phyloP scores from a whole-genome alignment of 2,797 vertebrate genomes.

The Girardinus metallicus region DNA sequence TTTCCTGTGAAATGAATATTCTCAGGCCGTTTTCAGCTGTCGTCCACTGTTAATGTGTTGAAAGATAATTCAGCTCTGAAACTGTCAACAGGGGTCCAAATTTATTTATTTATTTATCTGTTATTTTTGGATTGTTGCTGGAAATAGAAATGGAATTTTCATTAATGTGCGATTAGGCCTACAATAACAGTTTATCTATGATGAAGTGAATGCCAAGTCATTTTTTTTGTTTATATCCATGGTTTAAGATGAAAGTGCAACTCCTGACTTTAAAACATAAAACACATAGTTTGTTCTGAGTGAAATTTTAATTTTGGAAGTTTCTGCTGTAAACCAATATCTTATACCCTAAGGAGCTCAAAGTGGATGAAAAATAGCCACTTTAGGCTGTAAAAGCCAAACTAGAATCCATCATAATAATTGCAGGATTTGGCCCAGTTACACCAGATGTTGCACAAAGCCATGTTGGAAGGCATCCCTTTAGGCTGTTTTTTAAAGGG shows the following conservation, averaged over 20 bases:
- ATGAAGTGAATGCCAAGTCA: background rate
- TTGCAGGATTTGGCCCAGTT: background rate
- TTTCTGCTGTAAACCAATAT: background rate
- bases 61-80: slow-evolving; percentile 28
- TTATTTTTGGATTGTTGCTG: slow-evolving; percentile 7
- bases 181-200: background rate
- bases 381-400: background rate
- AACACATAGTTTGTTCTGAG: background rate
- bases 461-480: background rate
- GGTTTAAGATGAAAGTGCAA: background rate
- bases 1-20: slow-evolving; percentile 61
- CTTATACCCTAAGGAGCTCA: background rate
- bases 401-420: background rate
- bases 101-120: background rate
- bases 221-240: background rate
- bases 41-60: slow-evolving; percentile 19
- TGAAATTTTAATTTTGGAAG: background rate
- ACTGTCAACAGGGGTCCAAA: slow-evolving; percentile 3
- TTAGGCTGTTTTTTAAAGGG: background rate
- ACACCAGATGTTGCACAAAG: slow-evolving; percentile 11
- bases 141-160: slow-evolving; percentile 2
- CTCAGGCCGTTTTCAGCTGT: slow-evolving; percentile 38
- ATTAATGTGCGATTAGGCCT: background rate
- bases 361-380: background rate
- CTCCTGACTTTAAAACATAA: background rate